These are phyloP conservation scores for Brachirus orientalis DNA, from an alignment of 2,113 vertebrate species.

Conservation along the genomic window DNA sequence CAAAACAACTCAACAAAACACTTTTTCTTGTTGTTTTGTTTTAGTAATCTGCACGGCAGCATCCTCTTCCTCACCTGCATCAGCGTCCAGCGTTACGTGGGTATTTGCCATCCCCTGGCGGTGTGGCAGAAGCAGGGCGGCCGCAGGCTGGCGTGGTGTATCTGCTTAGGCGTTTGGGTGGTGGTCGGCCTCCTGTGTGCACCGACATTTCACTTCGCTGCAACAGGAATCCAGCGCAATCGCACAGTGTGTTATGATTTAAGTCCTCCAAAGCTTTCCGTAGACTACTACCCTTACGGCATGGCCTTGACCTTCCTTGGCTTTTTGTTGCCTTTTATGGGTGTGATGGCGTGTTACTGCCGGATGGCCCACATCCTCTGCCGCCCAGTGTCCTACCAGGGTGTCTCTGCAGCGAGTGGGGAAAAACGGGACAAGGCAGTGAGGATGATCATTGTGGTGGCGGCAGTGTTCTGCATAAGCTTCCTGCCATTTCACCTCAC, in stretches of 20 bases:
- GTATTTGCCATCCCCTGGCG: slow-evolving; percentile 93
- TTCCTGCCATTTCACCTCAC: slow-evolving; percentile 97
- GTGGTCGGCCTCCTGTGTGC: slow-evolving; percentile 84
- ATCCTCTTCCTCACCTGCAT: slow-evolving; percentile 98
- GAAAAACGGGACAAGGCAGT: slow-evolving; percentile 89
- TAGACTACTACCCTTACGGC: slow-evolving; percentile 91
- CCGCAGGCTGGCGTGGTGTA: slow-evolving; percentile 85
- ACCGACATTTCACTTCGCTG: slow-evolving; percentile 90
- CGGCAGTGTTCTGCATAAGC: slow-evolving; percentile 89
- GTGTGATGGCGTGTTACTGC: slow-evolving; percentile 90
- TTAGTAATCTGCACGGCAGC: slow-evolving; percentile 91
- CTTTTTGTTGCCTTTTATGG: slow-evolving; percentile 90
- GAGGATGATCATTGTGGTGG: slow-evolving; percentile 90
- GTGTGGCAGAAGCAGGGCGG: slow-evolving; percentile 90
- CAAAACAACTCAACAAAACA: no score
- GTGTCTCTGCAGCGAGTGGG: slow-evolving; percentile 65
- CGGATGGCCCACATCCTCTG: slow-evolving; percentile 89
- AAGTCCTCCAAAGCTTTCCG: slow-evolving; percentile 82
- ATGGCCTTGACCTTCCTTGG: slow-evolving; percentile 90
- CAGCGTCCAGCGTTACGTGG: slow-evolving; percentile 93
- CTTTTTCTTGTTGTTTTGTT: slow-evolving; percentile 4
- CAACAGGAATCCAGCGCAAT: slow-evolving; percentile 91
- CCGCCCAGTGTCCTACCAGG: slow-evolving; percentile 72
- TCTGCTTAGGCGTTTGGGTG: slow-evolving; percentile 88
- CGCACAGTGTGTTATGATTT: slow-evolving; percentile 96